Evolutionary conservation across 2,888 invertebrate genomes (phyloP).

Genomic region (Pocota personata): DNA sequence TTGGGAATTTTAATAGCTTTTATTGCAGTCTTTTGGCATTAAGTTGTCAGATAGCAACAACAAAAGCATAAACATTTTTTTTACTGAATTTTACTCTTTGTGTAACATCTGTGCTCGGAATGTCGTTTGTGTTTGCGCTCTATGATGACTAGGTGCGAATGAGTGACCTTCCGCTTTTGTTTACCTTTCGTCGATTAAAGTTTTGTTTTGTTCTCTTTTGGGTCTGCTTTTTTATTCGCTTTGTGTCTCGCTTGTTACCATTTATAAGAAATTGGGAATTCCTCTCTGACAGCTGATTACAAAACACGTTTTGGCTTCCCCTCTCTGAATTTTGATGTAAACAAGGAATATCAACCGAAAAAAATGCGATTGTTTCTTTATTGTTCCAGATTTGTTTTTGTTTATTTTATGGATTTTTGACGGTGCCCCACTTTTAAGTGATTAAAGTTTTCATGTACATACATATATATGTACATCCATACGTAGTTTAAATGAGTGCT

Average conservation of each 20-base stretch:
- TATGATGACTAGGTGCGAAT: conserved; percentile 3
- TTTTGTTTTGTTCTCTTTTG: conserved; percentile 1
- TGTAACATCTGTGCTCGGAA: background rate
- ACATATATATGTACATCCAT: too few relatives aligned
- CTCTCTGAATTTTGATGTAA: background rate
- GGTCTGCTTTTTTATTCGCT: background rate
- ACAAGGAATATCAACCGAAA: background rate
- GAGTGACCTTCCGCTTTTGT: conserved; percentile 51
- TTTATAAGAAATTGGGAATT: background rate
- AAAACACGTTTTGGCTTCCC: conserved; percentile 1
- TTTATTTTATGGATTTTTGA: too few relatives aligned
- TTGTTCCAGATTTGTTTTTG: too few relatives aligned
- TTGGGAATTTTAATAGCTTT: too few relatives aligned
- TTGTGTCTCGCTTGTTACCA: conserved; percentile 2
- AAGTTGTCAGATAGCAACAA: conserved; percentile 14
- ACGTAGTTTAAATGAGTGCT: too few relatives aligned
- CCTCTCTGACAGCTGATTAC: conserved; percentile 14
- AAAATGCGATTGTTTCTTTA: background rate
- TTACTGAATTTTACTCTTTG: background rate
- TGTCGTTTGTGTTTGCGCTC: background rate
- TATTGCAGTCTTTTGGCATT: background rate
- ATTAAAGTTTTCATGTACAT: too few relatives aligned
- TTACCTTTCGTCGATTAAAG: conserved; percentile 1
- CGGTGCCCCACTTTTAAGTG: too few relatives aligned
- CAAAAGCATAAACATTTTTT: background rate